Evolutionary conservation across 2,113 vertebrate genomes (phyloP).

Genomic region (Castor canadensis): DNA sequence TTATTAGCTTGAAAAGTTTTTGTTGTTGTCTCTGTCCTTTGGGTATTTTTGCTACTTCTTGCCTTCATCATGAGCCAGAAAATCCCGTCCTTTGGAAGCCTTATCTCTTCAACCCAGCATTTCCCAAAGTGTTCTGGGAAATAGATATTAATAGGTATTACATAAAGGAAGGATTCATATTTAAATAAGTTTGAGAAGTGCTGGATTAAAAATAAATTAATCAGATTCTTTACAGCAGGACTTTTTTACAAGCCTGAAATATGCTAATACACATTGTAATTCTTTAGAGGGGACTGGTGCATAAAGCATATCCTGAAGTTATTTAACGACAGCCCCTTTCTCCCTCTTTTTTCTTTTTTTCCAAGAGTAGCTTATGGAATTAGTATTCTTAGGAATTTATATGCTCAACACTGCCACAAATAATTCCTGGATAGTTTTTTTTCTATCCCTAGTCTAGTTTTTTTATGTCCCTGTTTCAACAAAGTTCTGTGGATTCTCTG

Average conservation of each 20-base stretch:
- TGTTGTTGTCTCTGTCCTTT: neutral
- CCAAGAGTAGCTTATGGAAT: neutral
- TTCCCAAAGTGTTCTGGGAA: constrained; percentile 51
- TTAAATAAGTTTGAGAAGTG: constrained; percentile 52
- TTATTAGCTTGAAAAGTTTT: neutral
- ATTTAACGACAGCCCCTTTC: neutral
- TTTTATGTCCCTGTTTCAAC: neutral
- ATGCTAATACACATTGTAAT: neutral
- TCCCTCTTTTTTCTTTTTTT: neutral
- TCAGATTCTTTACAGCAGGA: constrained; percentile 40
- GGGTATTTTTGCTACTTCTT: constrained; percentile 16
- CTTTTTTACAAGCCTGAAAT: constrained; percentile 20
- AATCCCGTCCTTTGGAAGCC: constrained; percentile 20
- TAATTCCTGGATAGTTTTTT: neutral
- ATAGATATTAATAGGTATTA: constrained; percentile 51
- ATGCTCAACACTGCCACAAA: neutral
- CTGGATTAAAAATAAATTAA: constrained; percentile 62
- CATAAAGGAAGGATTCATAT: constrained; percentile 54
- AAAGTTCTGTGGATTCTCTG: neutral
- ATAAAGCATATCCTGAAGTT: neutral
- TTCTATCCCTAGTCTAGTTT: too few species aligned
- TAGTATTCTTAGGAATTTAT: neutral
- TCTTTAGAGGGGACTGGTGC: neutral
- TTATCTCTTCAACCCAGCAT: constrained; percentile 62
- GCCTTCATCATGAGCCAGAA: neutral